Percentiles rank a stretch among this genome's conserved stretches.
phyloP scores from a whole-genome alignment of 2,888 invertebrate genomes.

The Plutella xylostella region DNA sequence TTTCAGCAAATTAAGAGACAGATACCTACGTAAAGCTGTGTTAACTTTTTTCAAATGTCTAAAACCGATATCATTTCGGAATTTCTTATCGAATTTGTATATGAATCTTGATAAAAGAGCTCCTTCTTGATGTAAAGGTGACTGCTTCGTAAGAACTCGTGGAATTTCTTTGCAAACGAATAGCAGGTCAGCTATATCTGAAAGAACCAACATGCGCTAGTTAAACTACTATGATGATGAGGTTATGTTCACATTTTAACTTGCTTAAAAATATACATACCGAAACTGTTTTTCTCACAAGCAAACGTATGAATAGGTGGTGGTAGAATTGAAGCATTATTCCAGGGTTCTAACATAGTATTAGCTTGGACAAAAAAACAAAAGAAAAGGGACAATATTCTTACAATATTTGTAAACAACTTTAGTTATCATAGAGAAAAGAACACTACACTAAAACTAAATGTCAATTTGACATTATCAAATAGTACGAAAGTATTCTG shows the following conservation, averaged over 20 bases:
- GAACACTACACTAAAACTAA: too few relatives aligned
- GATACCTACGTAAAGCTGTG: constrained; percentile 59
- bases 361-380: neutral
- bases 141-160: constrained; percentile 45
- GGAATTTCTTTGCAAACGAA: constrained; percentile 34
- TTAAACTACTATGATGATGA: neutral
- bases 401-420: too few relatives aligned
- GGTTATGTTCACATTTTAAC: too few relatives aligned
- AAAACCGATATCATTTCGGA: constrained; percentile 68
- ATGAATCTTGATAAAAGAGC: constrained; percentile 66
- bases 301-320: constrained; percentile 46
- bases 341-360: constrained; percentile 49
- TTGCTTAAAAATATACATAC: too few relatives aligned
- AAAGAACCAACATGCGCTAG: constrained; percentile 16
- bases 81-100: constrained; percentile 71
- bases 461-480: too few relatives aligned
- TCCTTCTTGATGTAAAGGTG: constrained; percentile 63
- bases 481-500: too few relatives aligned
- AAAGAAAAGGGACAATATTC: neutral
- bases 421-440: too few relatives aligned
- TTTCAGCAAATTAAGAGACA: constrained; percentile 51
- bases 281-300: neutral
- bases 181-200: constrained; percentile 38
- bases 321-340: constrained; percentile 33
- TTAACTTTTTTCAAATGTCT: constrained; percentile 66